phyloP scores from a whole-genome alignment of 2,888 invertebrate species.

The Sinodicranocentrus sp. region DNA sequence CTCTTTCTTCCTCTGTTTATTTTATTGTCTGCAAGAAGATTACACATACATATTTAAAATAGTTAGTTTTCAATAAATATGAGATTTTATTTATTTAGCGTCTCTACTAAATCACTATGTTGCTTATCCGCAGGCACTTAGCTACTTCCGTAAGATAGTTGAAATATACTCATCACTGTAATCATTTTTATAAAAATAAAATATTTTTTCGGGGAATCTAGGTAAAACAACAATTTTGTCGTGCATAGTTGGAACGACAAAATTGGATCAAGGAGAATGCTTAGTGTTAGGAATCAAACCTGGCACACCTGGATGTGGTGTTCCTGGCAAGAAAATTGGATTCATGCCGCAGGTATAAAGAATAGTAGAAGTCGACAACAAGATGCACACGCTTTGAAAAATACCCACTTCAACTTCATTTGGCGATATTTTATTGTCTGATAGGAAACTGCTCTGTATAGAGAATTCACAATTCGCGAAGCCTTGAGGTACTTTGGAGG shows the following conservation, averaged over 20 bases:
- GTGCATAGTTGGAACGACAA: too few relatives aligned
- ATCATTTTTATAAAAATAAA: not conserved
- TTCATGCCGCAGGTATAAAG: conserved; percentile 93
- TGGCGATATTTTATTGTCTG: not conserved
- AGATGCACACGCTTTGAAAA: too few relatives aligned
- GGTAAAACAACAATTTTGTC: conserved; percentile 89
- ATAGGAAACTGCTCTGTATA: conserved; percentile 93
- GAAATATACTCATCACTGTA: too few relatives aligned
- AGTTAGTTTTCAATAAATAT: too few relatives aligned
- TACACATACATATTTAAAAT: too few relatives aligned
- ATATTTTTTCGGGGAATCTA: not conserved
- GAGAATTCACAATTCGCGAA: conserved; percentile 95
- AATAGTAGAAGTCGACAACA: too few relatives aligned
- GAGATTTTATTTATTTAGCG: too few relatives aligned
- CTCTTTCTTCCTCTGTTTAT: too few relatives aligned
- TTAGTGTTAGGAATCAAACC: conserved; percentile 94
- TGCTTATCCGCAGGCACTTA: too few relatives aligned
- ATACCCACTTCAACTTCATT: not conserved
- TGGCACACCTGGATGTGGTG: conserved; percentile 91
- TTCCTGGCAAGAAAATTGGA: conserved; percentile 96
- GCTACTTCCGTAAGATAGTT: too few relatives aligned
- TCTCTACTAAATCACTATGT: too few relatives aligned
- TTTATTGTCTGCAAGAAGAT: too few relatives aligned
- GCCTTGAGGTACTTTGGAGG: conserved; percentile 98
- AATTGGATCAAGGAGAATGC: conserved; percentile 91